These are phyloP conservation scores for Brachymystax lenok DNA, from an alignment of 2,797 vertebrate genomes.

Conservation along the genomic window DNA sequence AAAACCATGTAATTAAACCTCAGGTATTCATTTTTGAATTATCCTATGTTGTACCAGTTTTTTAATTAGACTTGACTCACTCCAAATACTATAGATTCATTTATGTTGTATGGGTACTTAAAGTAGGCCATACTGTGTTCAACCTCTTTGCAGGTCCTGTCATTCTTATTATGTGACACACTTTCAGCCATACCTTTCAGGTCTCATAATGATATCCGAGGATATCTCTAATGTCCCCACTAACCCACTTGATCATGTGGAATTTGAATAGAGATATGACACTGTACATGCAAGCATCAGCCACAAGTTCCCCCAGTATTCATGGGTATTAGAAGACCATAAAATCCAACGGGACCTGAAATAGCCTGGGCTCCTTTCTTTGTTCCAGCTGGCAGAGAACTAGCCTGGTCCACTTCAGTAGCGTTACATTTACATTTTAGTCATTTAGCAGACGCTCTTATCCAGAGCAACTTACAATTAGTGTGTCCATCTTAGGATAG, in stretches of 20 bases:
- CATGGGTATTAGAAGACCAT: constrained; percentile 57
- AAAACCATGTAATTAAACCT: neutral
- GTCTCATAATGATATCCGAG: neutral
- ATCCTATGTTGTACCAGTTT: neutral
- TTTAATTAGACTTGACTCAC: neutral
- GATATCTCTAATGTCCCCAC: constrained; percentile 23
- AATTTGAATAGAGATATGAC: neutral
- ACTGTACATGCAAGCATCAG: constrained; percentile 5
- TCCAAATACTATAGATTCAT: neutral
- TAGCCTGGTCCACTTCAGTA: constrained; percentile 56
- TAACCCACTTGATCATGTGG: constrained; percentile 21
- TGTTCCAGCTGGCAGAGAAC: constrained; percentile 61
- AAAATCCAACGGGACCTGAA: constrained; percentile 47
- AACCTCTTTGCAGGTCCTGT: too few species aligned
- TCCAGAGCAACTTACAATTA: too few species aligned
- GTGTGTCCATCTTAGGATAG: too few species aligned
- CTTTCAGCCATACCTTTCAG: neutral
- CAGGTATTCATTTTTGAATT: neutral
- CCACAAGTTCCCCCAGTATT: constrained; percentile 41
- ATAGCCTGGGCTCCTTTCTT: constrained; percentile 49
- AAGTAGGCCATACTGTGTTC: neutral
- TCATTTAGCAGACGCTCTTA: too few species aligned
- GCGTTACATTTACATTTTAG: constrained; percentile 24
- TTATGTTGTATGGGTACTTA: neutral
- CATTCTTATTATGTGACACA: neutral